These are phyloP conservation scores for Alloscopus bannaensis DNA, from an alignment of 2,888 invertebrate species.

Conservation along the genomic window DNA sequence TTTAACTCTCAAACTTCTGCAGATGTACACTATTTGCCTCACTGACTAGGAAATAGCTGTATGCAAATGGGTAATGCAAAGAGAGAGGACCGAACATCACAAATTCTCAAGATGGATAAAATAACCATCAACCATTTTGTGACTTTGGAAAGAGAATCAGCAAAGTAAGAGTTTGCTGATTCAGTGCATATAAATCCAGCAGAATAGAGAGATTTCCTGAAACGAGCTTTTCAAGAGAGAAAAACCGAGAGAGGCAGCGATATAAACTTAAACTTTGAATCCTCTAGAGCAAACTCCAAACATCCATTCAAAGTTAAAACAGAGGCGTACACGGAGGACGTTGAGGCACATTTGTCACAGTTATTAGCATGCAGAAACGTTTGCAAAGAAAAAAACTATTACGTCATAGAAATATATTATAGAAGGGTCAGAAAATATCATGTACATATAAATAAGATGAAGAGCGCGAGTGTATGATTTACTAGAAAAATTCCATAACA, in stretches of 20 bases:
- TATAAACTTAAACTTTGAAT: slow-evolving; percentile 51
- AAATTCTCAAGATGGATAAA: slow-evolving; percentile 60
- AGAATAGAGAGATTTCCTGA: neutral
- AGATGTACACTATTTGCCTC: neutral
- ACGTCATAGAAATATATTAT: no score
- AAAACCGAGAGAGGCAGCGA: no score
- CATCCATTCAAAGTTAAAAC: slow-evolving; percentile 28
- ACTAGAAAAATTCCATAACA: no score
- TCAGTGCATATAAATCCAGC: neutral
- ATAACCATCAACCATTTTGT: neutral
- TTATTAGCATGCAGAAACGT: no score
- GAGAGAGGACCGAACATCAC: slow-evolving; percentile 42
- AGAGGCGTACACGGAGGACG: neutral
- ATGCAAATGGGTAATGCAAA: no score
- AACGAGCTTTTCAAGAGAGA: no score
- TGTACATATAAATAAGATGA: no score
- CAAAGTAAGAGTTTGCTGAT: neutral
- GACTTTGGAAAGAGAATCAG: neutral
- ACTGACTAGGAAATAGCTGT: neutral
- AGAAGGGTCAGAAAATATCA: no score
- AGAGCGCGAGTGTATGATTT: no score
- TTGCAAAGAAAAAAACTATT: no score
- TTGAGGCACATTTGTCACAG: neutral
- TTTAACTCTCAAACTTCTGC: no score
- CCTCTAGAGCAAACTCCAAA: slow-evolving; percentile 62